These are phyloP conservation scores for Potamilus streckersoni DNA, from an alignment of 1,140 invertebrate species.

Conservation along the genomic window DNA sequence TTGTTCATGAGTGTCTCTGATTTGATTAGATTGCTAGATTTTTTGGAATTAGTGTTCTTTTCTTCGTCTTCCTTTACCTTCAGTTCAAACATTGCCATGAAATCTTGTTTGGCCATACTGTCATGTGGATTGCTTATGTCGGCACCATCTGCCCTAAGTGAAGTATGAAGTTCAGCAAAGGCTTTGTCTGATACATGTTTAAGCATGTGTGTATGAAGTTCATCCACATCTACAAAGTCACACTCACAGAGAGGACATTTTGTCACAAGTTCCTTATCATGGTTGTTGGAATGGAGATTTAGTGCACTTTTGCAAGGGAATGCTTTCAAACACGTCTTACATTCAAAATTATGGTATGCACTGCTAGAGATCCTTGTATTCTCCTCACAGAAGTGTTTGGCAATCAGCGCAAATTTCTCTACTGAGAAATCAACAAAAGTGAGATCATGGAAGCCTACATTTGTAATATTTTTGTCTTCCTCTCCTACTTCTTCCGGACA, in stretches of 20 bases:
- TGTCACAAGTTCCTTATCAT: constrained; percentile 49
- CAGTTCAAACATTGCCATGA: constrained; percentile 83
- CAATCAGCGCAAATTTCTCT: constrained; percentile 82
- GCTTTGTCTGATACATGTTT: constrained; percentile 60
- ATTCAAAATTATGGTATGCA: constrained; percentile 77
- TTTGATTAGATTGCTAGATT: constrained; percentile 27
- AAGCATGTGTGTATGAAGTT: constrained; percentile 60
- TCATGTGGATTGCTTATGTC: constrained; percentile 31
- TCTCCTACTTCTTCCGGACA: constrained; percentile 10
- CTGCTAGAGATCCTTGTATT: constrained; percentile 75
- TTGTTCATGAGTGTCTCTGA: constrained; percentile 48
- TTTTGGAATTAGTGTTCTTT: constrained; percentile 18
- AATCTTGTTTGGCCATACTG: constrained; percentile 75
- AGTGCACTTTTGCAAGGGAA: constrained; percentile 82
- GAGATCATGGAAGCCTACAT: constrained; percentile 79
- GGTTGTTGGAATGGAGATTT: constrained; percentile 69
- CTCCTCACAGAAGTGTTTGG: constrained; percentile 79
- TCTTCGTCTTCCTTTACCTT: constrained; percentile 65
- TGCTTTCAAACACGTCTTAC: constrained; percentile 77
- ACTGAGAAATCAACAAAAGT: constrained; percentile 83
- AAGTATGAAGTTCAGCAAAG: constrained; percentile 43
- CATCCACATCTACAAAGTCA: constrained; percentile 55
- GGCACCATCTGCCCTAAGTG: constrained; percentile 14
- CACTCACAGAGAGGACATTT: constrained; percentile 62
- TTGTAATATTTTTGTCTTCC: constrained; percentile 21